Conservation (phyloP, 2,797 vertebrate species). For the Sparidentex hasta region DNA sequence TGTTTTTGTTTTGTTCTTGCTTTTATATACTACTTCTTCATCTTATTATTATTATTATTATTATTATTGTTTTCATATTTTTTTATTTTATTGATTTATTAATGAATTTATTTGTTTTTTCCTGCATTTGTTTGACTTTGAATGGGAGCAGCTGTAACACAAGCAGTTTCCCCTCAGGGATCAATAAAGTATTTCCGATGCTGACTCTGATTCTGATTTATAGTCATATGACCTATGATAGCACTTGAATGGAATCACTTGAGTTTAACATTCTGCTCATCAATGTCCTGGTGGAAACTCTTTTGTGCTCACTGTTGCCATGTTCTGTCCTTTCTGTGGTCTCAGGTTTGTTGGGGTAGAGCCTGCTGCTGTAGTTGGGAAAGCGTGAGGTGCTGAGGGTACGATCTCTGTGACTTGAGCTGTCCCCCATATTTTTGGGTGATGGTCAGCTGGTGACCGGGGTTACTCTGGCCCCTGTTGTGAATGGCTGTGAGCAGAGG, state of each 20-base stretch:
- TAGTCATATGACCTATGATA: too few relatives aligned
- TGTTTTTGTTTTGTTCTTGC: too few relatives aligned
- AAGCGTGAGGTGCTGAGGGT: slow-evolving; percentile 3
- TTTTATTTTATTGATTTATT: too few relatives aligned
- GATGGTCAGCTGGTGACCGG: slow-evolving; percentile 75
- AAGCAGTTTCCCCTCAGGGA: too few relatives aligned
- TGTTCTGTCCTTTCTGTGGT: slow-evolving; percentile 1
- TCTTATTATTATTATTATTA: too few relatives aligned
- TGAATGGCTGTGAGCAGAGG: slow-evolving; percentile 88
- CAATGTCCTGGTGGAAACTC: neutral
- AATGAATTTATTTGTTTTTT: too few relatives aligned
- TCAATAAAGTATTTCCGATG: too few relatives aligned
- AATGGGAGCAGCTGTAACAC: too few relatives aligned
- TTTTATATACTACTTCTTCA: too few relatives aligned
- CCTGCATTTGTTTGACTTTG: too few relatives aligned
- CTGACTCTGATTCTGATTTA: too few relatives aligned
- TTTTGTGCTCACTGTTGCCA: neutral
- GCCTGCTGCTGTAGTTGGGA: slow-evolving; percentile 7
- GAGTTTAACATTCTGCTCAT: neutral
- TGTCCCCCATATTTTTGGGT: slow-evolving; percentile 26
- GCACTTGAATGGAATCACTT: neutral
- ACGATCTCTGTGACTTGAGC: neutral
- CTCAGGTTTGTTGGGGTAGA: slow-evolving; percentile 23
- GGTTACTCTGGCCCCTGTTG: slow-evolving; percentile 65
- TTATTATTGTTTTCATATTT: too few relatives aligned